Conservation (phyloP, 1,140 invertebrate species). For the Aphelenchoides avenae region DNA sequence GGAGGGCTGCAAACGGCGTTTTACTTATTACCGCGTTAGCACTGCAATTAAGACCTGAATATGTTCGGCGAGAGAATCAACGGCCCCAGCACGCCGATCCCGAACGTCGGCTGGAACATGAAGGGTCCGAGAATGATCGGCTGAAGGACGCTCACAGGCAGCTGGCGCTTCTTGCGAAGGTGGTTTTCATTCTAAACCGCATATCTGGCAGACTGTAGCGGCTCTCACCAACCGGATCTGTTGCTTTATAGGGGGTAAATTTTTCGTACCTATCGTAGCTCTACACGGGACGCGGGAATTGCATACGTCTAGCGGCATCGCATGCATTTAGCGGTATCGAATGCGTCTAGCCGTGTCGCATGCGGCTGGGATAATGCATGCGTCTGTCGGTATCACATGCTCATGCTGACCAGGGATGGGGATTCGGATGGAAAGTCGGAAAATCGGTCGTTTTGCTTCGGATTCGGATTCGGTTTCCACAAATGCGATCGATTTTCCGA, state of each 20-base stretch:
- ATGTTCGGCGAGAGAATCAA: slow-evolving; percentile 25
- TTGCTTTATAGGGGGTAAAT: not conserved
- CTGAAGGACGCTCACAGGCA: not conserved
- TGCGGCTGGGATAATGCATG: too few species aligned
- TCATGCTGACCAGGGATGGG: too few species aligned
- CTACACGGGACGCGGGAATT: slow-evolving; percentile 3
- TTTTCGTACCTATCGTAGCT: not conserved
- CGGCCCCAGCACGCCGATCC: slow-evolving; percentile 13
- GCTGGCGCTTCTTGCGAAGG: not conserved
- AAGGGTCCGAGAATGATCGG: slow-evolving; percentile 24
- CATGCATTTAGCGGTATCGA: too few species aligned
- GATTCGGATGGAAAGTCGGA: too few species aligned
- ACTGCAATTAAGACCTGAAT: slow-evolving; percentile 4
- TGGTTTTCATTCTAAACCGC: not conserved
- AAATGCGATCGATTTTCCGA: too few species aligned
- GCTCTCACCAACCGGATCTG: not conserved
- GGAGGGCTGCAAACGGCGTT: slow-evolving; percentile 4
- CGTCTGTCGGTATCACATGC: too few species aligned
- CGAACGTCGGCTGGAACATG: slow-evolving; percentile 1
- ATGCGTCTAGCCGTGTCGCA: too few species aligned
- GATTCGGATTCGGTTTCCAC: too few species aligned
- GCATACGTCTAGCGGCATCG: too few species aligned
- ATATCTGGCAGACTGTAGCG: not conserved
- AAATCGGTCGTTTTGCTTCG: too few species aligned
- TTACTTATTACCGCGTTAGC: not conserved